Conservation (phyloP, 2,797 vertebrate genomes). For the Xyrichtys novacula region DNA sequence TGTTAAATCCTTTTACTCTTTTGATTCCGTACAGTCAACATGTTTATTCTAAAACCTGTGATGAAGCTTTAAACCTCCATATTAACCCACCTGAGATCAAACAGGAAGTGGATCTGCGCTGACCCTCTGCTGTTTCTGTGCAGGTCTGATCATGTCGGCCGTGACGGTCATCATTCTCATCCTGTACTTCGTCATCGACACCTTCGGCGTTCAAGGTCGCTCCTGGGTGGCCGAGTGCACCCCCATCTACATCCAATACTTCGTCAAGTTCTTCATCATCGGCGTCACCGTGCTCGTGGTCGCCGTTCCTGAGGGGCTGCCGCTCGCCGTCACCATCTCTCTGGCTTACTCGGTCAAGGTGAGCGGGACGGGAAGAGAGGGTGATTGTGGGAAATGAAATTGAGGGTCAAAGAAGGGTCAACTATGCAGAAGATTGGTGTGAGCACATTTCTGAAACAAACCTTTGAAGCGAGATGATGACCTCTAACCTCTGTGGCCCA, state of each 20-base stretch:
- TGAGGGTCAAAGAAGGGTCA: not conserved
- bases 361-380: conserved; percentile 1
- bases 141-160: conserved; percentile 97
- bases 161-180: conserved; percentile 96
- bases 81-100: not conserved
- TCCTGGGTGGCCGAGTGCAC: conserved; percentile 92
- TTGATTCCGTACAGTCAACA: too few relatives aligned
- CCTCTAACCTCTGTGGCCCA: not conserved
- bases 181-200: conserved; percentile 95
- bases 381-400: not conserved
- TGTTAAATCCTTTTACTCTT: too few relatives aligned
- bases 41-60: not conserved
- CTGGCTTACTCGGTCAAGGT: conserved; percentile 98
- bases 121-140: not conserved
- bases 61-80: not conserved
- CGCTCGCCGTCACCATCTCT: conserved; percentile 96
- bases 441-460: too few relatives aligned
- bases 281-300: conserved; percentile 97
- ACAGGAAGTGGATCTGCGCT: not conserved
- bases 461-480: not conserved
- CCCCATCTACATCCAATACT: conserved; percentile 97
- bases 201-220: conserved; percentile 87
- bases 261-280: conserved; percentile 99
- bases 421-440: not conserved
- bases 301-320: conserved; percentile 96